Evolutionary conservation across 2,888 invertebrate genomes (phyloP).

Genomic region (Mechanitis mazaeus): DNA sequence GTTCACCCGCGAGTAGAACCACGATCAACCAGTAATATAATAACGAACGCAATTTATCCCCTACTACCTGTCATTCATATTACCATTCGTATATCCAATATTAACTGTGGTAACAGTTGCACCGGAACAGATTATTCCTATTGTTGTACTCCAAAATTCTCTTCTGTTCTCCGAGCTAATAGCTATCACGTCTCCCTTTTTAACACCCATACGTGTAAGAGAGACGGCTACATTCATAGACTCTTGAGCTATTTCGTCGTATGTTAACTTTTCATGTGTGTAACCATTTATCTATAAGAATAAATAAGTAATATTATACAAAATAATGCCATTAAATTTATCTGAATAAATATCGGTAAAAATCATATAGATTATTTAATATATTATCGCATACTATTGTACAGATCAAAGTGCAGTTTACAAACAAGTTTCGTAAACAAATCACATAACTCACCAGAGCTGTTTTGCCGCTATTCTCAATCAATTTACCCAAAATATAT

Average conservation of each 20-base stretch:
- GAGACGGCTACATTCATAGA: slow-evolving; percentile 57
- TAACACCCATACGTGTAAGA: slow-evolving; percentile 50
- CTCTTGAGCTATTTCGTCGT: slow-evolving; percentile 46
- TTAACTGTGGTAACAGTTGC: slow-evolving; percentile 48
- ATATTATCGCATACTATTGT: neutral
- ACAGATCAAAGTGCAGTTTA: neutral
- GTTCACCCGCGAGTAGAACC: no score
- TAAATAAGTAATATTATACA: neutral
- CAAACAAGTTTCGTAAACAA: neutral
- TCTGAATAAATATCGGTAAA: neutral
- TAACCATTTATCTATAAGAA: slow-evolving; percentile 52
- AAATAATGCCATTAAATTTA: neutral
- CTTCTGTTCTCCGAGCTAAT: slow-evolving; percentile 53
- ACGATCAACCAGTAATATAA: no score
- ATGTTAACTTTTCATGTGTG: slow-evolving; percentile 45
- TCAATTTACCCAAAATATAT: slow-evolving; percentile 42
- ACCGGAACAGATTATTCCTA: slow-evolving; percentile 48
- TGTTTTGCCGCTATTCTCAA: slow-evolving; percentile 34
- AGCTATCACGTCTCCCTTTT: slow-evolving; percentile 55
- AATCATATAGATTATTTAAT: neutral
- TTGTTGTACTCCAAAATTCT: slow-evolving; percentile 48
- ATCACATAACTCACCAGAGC: slow-evolving; percentile 44
- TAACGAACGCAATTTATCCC: no score
- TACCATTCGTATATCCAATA: slow-evolving; percentile 48
- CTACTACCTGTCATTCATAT: neutral